These are phyloP conservation scores for Bubo blakistoni DNA, from an alignment of 2,113 vertebrate genomes.

Conservation along the genomic window DNA sequence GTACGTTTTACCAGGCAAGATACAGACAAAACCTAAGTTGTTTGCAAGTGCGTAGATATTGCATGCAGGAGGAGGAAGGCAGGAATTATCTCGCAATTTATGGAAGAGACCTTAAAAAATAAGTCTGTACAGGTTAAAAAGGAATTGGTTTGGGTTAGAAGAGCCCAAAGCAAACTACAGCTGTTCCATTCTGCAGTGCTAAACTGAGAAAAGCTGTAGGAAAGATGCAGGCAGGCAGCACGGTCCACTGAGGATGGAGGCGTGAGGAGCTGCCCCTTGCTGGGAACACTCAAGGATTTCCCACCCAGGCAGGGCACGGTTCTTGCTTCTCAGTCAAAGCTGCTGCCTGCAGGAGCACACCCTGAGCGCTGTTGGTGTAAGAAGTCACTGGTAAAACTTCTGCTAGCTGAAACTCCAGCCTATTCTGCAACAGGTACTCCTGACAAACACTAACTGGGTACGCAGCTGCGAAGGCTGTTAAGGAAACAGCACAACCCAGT, in stretches of 20 bases:
- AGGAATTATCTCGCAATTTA: background rate
- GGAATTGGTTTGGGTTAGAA: background rate
- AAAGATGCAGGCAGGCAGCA: background rate
- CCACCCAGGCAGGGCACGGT: fast-evolving
- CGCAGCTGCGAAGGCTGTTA: background rate
- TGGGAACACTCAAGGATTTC: background rate
- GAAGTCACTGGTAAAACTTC: background rate
- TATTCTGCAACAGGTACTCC: background rate
- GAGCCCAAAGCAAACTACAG: background rate
- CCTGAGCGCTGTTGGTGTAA: background rate
- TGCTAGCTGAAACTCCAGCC: background rate
- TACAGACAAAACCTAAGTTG: background rate
- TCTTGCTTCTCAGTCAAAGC: background rate
- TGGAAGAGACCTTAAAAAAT: background rate
- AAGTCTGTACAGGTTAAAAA: background rate
- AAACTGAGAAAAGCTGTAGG: background rate
- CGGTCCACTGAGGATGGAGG: background rate
- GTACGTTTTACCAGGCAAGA: background rate
- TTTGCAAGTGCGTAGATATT: background rate
- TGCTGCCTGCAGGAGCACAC: background rate
- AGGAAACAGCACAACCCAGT: background rate
- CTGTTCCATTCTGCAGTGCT: background rate
- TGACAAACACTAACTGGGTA: background rate
- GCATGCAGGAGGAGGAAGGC: background rate
- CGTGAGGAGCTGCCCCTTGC: background rate